Evolutionary conservation across 2,113 vertebrate genomes (phyloP).

Genomic region (Psettodes erumei): DNA sequence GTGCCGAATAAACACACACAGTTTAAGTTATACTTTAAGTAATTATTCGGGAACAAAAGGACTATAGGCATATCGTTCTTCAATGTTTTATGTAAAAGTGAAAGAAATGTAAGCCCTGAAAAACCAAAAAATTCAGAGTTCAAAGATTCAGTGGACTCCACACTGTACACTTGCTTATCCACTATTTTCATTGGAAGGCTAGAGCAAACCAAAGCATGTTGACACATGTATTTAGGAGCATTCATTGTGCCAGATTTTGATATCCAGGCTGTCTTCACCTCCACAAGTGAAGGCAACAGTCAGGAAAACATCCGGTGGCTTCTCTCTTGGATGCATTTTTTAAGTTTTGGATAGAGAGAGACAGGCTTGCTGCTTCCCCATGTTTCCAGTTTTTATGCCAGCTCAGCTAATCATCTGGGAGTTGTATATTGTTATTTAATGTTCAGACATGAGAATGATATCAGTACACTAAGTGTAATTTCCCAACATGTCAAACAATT

Average conservation of each 20-base stretch:
- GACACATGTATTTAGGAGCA: too few relatives aligned
- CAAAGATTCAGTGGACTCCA: not conserved
- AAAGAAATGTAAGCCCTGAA: too few relatives aligned
- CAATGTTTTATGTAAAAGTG: too few relatives aligned
- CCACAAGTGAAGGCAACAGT: not conserved
- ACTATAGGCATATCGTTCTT: too few relatives aligned
- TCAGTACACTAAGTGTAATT: not conserved
- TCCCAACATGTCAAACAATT: not conserved
- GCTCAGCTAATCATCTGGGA: not conserved
- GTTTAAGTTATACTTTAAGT: too few relatives aligned
- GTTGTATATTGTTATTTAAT: not conserved
- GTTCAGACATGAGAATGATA: not conserved
- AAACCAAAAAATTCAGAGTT: not conserved
- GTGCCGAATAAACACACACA: too few relatives aligned
- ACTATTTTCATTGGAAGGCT: not conserved
- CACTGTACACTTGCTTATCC: not conserved
- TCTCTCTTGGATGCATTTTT: not conserved
- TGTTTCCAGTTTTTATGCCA: not conserved
- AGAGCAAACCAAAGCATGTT: not conserved
- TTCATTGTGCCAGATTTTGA: not conserved
- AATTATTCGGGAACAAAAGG: too few relatives aligned
- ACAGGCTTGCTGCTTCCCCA: not conserved
- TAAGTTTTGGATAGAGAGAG: not conserved
- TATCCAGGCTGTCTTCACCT: constrained; percentile 1
- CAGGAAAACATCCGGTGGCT: not conserved